Conservation (phyloP, 2,797 vertebrate species). For the Sebastiscus tertius region DNA sequence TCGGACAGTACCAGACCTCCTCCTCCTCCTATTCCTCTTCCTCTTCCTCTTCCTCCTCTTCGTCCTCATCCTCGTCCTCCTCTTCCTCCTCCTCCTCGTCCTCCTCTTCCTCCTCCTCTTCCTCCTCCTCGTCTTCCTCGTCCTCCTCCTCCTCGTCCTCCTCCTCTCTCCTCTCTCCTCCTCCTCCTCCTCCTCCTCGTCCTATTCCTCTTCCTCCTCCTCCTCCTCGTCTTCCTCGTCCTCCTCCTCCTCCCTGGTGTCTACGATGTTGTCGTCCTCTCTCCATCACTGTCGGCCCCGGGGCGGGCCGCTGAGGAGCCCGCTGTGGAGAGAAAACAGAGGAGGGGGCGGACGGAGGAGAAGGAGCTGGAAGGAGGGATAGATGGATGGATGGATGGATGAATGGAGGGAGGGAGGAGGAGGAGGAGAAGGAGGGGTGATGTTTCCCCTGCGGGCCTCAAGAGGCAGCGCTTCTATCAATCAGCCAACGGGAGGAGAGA, state of each 20-base stretch:
- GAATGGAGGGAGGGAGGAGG: neutral
- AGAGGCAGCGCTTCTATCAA: slow-evolving; percentile 71
- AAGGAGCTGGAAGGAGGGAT: slow-evolving; percentile 15
- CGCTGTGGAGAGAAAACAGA: slow-evolving; percentile 56
- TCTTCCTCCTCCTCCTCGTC: neutral
- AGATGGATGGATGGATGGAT: slow-evolving; percentile 16
- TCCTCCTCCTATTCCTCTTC: rapidly evolving
- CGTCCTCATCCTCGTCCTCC: no score
- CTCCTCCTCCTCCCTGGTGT: slow-evolving; percentile 10
- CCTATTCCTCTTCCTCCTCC: neutral
- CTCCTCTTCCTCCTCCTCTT: neutral
- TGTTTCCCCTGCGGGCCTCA: slow-evolving; percentile 62
- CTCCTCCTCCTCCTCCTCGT: no score
- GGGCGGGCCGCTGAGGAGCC: slow-evolving; percentile 54
- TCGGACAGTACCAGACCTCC: neutral
- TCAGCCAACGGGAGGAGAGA: slow-evolving; percentile 72
- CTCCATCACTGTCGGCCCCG: slow-evolving; percentile 70
- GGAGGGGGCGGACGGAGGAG: slow-evolving; percentile 4
- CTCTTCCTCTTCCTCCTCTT: neutral
- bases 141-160: neutral
- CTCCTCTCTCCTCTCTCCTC: neutral
- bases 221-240: neutral
- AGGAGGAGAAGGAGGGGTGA: neutral
- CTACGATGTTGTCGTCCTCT: slow-evolving; percentile 35
- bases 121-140: neutral